Conservation (phyloP, 1,140 invertebrate species). For the Ceratina japonica region DNA sequence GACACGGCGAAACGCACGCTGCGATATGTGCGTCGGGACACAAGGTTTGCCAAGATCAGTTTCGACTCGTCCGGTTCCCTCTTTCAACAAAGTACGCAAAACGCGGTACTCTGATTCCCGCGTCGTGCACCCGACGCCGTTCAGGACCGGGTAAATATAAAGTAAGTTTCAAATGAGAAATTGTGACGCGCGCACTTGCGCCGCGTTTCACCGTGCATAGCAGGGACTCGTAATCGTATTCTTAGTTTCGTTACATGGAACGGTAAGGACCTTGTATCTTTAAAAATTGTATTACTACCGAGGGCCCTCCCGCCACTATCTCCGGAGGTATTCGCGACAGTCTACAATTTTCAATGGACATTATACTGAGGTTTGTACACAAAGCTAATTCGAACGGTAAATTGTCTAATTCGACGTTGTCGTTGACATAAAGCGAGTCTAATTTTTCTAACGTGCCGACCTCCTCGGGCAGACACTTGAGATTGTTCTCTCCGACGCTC, state of each 20-base stretch:
- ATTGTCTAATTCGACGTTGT: conserved; percentile 97
- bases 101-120: too few species aligned
- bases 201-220: too few species aligned
- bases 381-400: conserved; percentile 98
- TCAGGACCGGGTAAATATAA: too few species aligned
- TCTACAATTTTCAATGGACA: conserved; percentile 99
- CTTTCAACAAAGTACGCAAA: too few species aligned
- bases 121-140: too few species aligned
- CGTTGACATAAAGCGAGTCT: conserved; percentile 98
- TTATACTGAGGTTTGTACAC: conserved; percentile 98
- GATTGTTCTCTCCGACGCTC: conserved; percentile 98
- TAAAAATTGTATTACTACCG: conserved; percentile 98
- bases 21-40: too few species aligned
- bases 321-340: conserved; percentile 97
- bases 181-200: conserved; percentile 50
- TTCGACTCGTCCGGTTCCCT: too few species aligned
- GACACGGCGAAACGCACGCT: too few species aligned
- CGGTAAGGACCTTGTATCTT: conserved; percentile 99
- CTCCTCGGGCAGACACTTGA: conserved; percentile 97
- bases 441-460: conserved; percentile 98
- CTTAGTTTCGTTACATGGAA: conserved; percentile 88
- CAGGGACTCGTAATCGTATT: neutral
- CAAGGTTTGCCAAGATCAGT: too few species aligned
- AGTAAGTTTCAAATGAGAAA: too few species aligned
- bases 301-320: conserved; percentile 96